Base-by-base conservation (phyloP, 64 coral and sea anemone species). In the Actinia tenebrosa region DNA sequence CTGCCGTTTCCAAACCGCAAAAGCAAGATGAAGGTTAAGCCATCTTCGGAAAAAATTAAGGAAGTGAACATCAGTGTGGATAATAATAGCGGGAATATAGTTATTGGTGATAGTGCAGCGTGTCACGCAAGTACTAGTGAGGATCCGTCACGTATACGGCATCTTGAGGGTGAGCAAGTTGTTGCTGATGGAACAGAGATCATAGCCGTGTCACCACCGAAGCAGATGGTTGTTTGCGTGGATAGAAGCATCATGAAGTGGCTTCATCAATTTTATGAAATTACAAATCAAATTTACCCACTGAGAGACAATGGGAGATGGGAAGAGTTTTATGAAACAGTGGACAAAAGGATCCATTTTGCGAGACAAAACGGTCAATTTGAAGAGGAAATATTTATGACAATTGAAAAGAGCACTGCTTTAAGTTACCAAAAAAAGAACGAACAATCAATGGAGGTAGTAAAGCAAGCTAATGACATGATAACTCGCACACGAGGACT, bases 381-480 rank as follows among this genome's bases (percentile, higher is more conserved):
- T 3, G 80, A 26, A 19, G 3, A 64, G 52, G 10, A 45, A 52
- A 89, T 81, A 19, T 93, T 93, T 69, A 45, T 78, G 60, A 16
- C 50, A 0, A 85, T 93, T 2, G 91, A 93, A 47, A 80, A 68
- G 47, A 89, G 87, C 61, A 85, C 88, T 4, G 43, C 47, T 3
- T 16, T 64, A 2, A 86, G 91, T 60, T 93, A 93, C 30, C 53
- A 61, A 9, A 84, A 78, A n/a, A 17, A 89, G 3, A 82, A 83
- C 10, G 82, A 22, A 13, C 11, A 77, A 44, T 72, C 91, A 17
- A 46, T 87, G 64, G 8, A 44, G 37, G 84, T 90, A 16, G 80
- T 94, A 8, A 83, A 45, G 10, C 45, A 83, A 17, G 80, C 80
- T 83, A 83, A 83, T 43, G 30, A 50, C 19, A 83, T 53, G 80